Evolutionary conservation across 2,113 vertebrate species (phyloP).

Genomic region (Butastur rufipennis): DNA sequence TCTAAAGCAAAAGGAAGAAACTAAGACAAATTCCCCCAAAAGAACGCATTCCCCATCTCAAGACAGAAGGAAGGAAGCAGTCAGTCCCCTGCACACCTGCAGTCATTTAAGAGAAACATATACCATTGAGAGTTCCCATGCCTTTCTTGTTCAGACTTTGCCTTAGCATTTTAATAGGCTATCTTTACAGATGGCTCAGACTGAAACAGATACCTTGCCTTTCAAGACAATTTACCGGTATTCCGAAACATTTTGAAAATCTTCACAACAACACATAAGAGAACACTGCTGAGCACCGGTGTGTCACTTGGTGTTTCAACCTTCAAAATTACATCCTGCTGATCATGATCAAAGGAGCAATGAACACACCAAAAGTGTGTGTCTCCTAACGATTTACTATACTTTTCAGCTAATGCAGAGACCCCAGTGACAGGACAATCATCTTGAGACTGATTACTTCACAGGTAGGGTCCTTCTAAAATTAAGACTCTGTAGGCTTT

Average conservation of each 20-base stretch:
- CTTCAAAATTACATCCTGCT: background rate
- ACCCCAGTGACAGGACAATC: background rate
- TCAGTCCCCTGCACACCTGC: background rate
- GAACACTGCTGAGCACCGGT: background rate
- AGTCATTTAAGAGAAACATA: background rate
- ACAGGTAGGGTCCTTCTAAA: background rate
- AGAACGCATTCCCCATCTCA: background rate
- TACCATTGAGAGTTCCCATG: background rate
- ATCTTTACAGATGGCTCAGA: background rate
- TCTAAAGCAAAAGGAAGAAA: background rate
- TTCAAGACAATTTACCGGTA: background rate
- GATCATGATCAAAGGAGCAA: background rate
- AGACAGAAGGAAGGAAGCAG: background rate
- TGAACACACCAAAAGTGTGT: background rate
- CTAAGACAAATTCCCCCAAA: background rate
- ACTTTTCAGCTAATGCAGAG: background rate
- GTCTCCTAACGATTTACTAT: background rate
- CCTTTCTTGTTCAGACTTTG: background rate
- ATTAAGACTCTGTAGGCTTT: background rate
- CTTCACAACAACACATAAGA: background rate
- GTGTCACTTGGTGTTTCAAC: background rate
- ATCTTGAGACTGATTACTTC: background rate
- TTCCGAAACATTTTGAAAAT: background rate
- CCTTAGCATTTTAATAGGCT: background rate
- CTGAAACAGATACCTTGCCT: background rate